Evolutionary conservation across 2,888 invertebrate genomes (phyloP), one percentile per base, ranked within the genome.

Genomic region (Bhutanitis thaidina): DNA sequence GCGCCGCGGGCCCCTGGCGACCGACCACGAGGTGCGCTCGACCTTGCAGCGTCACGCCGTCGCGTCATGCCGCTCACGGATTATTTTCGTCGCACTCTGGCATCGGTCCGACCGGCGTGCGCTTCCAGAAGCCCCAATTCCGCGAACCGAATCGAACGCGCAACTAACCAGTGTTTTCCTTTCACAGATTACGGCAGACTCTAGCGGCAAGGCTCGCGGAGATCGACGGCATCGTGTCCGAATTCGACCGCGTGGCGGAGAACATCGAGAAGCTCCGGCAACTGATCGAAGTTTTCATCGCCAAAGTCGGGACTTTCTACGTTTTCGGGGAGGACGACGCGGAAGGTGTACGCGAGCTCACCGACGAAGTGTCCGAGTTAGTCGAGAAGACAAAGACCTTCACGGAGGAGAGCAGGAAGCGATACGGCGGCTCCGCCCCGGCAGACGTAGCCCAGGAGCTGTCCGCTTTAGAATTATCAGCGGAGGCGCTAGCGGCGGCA

Each of bases 361-460:
- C 90, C 47, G 77, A 77, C 47, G 90, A 91, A 74, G 93, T 93
- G 20, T 90, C 91, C 47, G 88, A 90, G 55, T 80, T 90, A 55
- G 91, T 91, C 49, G 81, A 80, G 57, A 90, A 91, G 60, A 92
- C 92, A 49, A 91, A 91, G 71, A 80, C 74, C 49, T 90, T 94
- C 65, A 90, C 92, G 12, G 88, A 90, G 45, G 88, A 90, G 60
- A 91, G 92, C 56, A 90, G 92, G 63, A 90, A 91, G 61, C 89
- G 90, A 35, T 94, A 94, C 85, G 90, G 91, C 52, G 90, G 91
- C 57, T 86, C 91, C 59, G 93, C 93, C 61, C 94, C 96, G 54
- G 93, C 93, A 59, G 96, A 96, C 90, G 91, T 96, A 58, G 92
- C 92, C 55, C 94, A 95, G 81, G 93, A 95, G 85, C 88, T 97